Conservation (phyloP, 64 coral and sea anemone genomes). For the Stylophora pistillata region DNA sequence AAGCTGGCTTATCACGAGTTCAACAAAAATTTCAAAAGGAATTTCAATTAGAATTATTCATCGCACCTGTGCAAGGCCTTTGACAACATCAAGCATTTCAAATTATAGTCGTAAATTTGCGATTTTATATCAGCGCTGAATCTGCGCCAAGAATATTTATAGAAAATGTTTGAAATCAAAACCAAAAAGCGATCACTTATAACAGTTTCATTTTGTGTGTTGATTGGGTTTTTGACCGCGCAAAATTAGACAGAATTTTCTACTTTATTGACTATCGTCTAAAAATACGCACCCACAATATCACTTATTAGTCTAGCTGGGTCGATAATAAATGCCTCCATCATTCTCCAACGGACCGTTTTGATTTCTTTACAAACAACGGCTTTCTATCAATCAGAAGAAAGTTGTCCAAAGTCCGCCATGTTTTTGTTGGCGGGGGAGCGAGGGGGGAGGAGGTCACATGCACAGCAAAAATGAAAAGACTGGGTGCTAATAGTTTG, state of each 20-base stretch:
- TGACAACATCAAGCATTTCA: too few relatives aligned
- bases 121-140: neutral
- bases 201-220: neutral
- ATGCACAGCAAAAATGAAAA: neutral
- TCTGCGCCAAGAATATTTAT: neutral
- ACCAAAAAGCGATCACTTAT: too few relatives aligned
- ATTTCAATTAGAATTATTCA: too few relatives aligned
- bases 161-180: neutral
- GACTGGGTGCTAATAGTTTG: conserved; percentile 15
- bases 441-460: neutral
- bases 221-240: neutral
- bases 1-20: too few relatives aligned
- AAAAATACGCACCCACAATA: conserved; percentile 16
- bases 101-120: neutral
- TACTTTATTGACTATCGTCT: neutral
- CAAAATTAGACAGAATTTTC: neutral
- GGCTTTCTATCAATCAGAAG: neutral
- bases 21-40: too few relatives aligned
- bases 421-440: neutral
- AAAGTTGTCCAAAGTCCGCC: conserved; percentile 31
- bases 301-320: conserved; percentile 37
- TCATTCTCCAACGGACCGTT: neutral
- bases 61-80: too few relatives aligned
- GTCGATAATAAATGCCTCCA: conserved; percentile 42
- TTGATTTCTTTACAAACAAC: neutral